A percentile compares a stretch with the other conserved stretches of the same genome.
These are phyloP conservation scores for Scalopus aquaticus DNA, from an alignment of 2,113 vertebrate species.

Conservation along the genomic window DNA sequence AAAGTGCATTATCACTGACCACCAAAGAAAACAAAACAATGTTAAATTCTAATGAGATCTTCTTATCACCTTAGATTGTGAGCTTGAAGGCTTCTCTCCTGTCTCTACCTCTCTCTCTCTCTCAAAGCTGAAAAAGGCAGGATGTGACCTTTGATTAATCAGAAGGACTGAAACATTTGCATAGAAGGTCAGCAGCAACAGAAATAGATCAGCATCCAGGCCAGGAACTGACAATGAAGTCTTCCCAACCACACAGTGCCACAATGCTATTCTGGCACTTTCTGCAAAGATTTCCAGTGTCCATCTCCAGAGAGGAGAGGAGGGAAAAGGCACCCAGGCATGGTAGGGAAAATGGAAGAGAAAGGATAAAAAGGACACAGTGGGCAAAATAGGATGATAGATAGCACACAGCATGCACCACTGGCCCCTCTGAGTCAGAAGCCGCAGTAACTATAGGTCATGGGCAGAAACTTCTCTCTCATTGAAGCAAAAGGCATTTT, in stretches of 20 bases:
- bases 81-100: background rate
- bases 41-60: background rate
- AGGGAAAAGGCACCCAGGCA: background rate
- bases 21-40: background rate
- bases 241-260: too few species aligned
- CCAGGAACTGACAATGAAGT: background rate
- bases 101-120: background rate
- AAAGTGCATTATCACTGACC: background rate
- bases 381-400: background rate
- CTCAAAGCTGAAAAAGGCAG: background rate
- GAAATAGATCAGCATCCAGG: background rate
- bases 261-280: fast-evolving
- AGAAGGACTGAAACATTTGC: background rate
- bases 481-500: conserved; percentile 23
- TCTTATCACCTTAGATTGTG: background rate
- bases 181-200: background rate
- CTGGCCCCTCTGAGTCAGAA: fast-evolving
- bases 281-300: background rate
- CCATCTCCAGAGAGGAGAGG: background rate
- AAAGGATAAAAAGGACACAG: background rate
- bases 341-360: background rate
- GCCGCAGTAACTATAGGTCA: background rate
- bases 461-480: background rate
- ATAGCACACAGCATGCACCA: background rate
- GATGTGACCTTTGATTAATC: background rate